Evolutionary conservation across 2,888 invertebrate genomes (phyloP), one percentile per base, ranked within the genome.

Genomic region (Scaptomyza caliginosa): DNA sequence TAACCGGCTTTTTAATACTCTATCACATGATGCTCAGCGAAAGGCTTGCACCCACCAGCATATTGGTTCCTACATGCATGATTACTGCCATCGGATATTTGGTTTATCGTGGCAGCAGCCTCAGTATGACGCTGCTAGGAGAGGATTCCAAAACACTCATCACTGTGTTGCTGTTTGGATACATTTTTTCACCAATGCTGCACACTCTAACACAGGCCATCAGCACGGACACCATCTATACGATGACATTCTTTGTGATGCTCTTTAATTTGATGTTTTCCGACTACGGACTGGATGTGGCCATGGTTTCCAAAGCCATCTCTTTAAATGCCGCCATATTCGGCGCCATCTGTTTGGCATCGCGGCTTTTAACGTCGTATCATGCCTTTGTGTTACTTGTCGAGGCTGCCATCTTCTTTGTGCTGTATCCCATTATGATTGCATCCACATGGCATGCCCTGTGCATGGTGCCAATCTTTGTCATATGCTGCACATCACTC

Each of bases 181-280:
- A 96, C 87, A 93, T 97, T 52, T 93, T 98, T 62, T 97, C 98
- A 0, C 99, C 99, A 0, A 94, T 99, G 16, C 91, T 98, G 28
- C 97, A 98, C 90, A 99, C 98, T 0, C 92, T 99, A 48, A 99
- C 99, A 0, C 97, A 98, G 89, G 98, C 98, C 0, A 96, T 99
- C 2, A 98, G 98, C 88, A 99, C 99, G 0, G 99, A 99, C 89
- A 98, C 99, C 0, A 98, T 99, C 88, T 98, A 98, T 88, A 97
- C 98, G 1, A 97, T 96, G 94, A 94, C 98, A 0, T 95, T 96
- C 17, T 93, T 96, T 11, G 96, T 98, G 94, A 94, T 99, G 92
- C 88, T 96, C 0, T 91, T 96, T 1, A 98, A 99, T 92, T 92
- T 99, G 64, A 93, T 97, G 77, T 98, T 98, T 89, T 97, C 96